A percentile compares a stretch with the other conserved stretches of the same genome.
Evolutionary conservation across 2,113 vertebrate species (phyloP).

Genomic region (Isurus oxyrinchus): DNA sequence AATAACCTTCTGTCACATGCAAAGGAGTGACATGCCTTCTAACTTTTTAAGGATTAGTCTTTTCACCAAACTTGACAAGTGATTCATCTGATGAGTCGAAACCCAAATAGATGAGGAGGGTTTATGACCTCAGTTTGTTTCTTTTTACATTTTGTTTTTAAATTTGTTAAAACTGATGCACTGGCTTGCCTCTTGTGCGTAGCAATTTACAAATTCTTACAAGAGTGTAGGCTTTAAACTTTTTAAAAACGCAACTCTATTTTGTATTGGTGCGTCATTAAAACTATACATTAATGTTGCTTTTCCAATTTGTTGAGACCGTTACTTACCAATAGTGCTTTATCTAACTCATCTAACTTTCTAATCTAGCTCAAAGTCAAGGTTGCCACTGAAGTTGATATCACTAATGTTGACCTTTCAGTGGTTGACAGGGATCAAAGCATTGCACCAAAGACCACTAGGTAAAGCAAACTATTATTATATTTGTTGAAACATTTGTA

Average conservation of each 20-base stretch:
- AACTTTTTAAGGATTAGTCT: not conserved
- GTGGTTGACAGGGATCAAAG: constrained; percentile 98
- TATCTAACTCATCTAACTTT: not conserved
- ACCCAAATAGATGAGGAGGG: not conserved
- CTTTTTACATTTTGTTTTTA: not conserved
- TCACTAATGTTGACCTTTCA: constrained; percentile 89
- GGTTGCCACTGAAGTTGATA: constrained; percentile 90
- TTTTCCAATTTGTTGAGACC: not conserved
- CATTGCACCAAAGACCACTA: constrained; percentile 88
- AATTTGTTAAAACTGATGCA: not conserved
- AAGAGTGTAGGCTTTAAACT: not conserved
- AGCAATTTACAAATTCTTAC: not conserved
- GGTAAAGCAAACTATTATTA: constrained; percentile 55
- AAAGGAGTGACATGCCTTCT: not conserved
- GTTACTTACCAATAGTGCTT: not conserved
- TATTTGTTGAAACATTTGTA: not conserved
- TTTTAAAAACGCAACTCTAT: too few relatives aligned
- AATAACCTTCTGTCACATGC: not conserved
- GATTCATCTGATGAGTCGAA: not conserved
- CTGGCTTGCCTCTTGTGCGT: not conserved
- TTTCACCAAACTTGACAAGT: not conserved
- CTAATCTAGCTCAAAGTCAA: constrained; percentile 81
- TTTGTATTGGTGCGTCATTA: not conserved
- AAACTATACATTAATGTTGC: not conserved
- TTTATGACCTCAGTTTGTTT: not conserved